These are phyloP conservation scores for Coendou prehensilis DNA, from an alignment of 2,797 vertebrate species.

Conservation along the genomic window DNA sequence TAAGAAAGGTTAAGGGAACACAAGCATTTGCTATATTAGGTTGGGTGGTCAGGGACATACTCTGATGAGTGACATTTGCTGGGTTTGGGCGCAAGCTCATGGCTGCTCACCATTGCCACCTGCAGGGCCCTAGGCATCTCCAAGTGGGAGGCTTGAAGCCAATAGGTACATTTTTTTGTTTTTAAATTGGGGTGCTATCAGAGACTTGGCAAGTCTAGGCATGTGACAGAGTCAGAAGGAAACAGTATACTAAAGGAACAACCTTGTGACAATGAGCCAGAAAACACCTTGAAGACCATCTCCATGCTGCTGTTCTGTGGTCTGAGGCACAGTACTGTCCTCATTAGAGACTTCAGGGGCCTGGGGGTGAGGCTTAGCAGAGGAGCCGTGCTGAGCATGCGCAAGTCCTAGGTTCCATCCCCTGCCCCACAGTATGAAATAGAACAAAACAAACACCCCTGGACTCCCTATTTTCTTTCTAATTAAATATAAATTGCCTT, in stretches of 20 bases:
- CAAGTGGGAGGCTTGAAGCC: background rate
- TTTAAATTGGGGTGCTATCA: background rate
- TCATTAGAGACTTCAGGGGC: background rate
- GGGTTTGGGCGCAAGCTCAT: background rate
- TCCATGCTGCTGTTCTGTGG: accelerated
- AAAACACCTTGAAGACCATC: background rate
- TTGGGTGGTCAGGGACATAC: no score
- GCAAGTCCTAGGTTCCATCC: background rate
- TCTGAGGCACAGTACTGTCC: background rate
- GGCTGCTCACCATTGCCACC: constrained; percentile 10
- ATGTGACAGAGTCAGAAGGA: background rate
- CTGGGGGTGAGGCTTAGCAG: no score
- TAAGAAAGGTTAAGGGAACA: background rate
- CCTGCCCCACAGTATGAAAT: background rate
- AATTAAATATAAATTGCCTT: background rate
- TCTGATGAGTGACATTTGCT: background rate
- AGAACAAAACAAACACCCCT: background rate
- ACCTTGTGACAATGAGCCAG: background rate
- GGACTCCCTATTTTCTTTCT: background rate
- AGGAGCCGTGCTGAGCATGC: background rate
- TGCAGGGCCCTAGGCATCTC: background rate
- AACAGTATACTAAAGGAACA: background rate
- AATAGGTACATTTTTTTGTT: background rate
- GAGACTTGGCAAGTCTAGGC: background rate
- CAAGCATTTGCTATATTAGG: background rate